Base-by-base conservation (phyloP, 2,113 vertebrate genomes). In the Artemisiospiza belli region DNA sequence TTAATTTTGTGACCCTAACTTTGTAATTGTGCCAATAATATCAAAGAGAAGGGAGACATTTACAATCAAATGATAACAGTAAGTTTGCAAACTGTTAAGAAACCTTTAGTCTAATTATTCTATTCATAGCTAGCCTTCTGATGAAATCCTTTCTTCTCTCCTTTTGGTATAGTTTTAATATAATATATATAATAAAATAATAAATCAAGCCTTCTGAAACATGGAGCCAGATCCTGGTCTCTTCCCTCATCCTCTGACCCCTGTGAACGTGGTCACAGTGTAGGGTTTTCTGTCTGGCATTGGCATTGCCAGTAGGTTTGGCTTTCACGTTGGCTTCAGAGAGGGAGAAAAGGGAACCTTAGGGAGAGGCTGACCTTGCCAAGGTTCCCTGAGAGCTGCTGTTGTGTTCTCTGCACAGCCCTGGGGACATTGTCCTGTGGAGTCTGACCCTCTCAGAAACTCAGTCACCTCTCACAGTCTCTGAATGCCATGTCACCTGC, bases 1-100 rank as follows among this genome's bases (percentile, higher is more conserved):
- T 96, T 95, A 94, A 95, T 96, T 92, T 94, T 94, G 64, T 78
- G 55, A 39, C 33, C 27, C 35, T 62, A n/a, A 49, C 14, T 58
- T 83, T 89, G 59, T 91, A 33, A 78, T 88, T 83, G 77, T 92
- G 11, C 83, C 75, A 90, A 61, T 92, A 91, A 86, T 96, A 91
- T 89, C 81, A 81, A 96, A 94, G 64, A 27, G 13, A 83, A 54
- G 39, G 47, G 41, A 89, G 43, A 81, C 51, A 86, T 93, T 91
- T 90, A 58, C 58, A 91, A 61, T 67, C 2, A 1, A 79, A 64
- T 49, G 13, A 39, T 78, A 90, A 81, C 12, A 72, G 16, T 66
- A 87, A 94, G 18, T 62, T 83, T 92, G 83, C 49, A 94, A 90
- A 95, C 57, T 73, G 15, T 82, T 67, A 87, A n/a, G 61, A 87